Percentiles rank a stretch among this genome's conserved stretches.
Conservation (phyloP, 2,888 invertebrate species). For the Blomia tropicalis region DNA sequence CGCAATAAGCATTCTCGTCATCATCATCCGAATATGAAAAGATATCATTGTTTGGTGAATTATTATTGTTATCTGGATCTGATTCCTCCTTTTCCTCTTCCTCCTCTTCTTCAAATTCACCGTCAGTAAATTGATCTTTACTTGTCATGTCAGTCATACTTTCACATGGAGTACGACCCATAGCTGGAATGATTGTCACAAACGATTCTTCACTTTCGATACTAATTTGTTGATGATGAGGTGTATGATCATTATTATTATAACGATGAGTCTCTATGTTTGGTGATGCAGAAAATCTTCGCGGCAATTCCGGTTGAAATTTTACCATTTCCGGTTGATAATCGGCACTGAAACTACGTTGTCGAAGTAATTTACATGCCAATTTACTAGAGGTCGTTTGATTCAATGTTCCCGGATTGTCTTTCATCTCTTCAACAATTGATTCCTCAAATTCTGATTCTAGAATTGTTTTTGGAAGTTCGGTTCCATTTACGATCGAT, state of each 20-base stretch:
- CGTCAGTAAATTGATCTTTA: slow-evolving; percentile 44
- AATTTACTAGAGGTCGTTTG: slow-evolving; percentile 8
- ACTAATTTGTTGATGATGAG: slow-evolving; percentile 26
- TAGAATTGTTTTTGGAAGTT: too few relatives aligned
- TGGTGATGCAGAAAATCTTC: slow-evolving; percentile 29
- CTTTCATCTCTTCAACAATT: neutral
- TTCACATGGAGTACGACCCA: slow-evolving; percentile 21
- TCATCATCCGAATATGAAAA: slow-evolving; percentile 3
- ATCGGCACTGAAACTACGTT: slow-evolving; percentile 30
- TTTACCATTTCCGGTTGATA: slow-evolving; percentile 47
- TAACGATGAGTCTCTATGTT: slow-evolving; percentile 16
- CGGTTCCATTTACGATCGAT: too few relatives aligned
- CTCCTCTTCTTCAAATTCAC: slow-evolving; percentile 15
- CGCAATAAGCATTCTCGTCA: slow-evolving; percentile 25
- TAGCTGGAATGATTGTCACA: slow-evolving; percentile 29
- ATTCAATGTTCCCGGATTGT: slow-evolving; percentile 4
- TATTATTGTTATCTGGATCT: too few relatives aligned
- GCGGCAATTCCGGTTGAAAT: slow-evolving; percentile 19
- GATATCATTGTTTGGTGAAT: slow-evolving; percentile 1
- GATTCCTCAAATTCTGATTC: neutral
- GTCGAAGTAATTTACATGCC: slow-evolving; percentile 19
- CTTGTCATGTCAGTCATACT: slow-evolving; percentile 43
- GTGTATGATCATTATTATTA: neutral
- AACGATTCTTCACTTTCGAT: slow-evolving; percentile 31
- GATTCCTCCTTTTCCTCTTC: neutral